phyloP scores from a whole-genome alignment of 2,888 invertebrate genomes.

The Chesias legatella region DNA sequence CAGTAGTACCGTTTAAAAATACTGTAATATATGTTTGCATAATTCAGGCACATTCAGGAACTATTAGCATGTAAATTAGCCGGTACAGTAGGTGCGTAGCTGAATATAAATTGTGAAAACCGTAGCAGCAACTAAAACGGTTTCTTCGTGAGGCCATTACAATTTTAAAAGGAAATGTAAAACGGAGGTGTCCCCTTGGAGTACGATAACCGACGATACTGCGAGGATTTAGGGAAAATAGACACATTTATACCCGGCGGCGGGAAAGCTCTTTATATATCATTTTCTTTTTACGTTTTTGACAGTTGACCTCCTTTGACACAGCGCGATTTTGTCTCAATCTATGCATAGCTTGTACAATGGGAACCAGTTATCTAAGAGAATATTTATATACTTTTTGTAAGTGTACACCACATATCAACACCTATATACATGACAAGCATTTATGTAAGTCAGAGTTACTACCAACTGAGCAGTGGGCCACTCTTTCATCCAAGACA shows the following conservation, averaged over 20 bases:
- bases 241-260: background rate
- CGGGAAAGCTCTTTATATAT: no score
- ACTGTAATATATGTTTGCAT: background rate
- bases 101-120: conserved; percentile 26
- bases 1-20: conserved; percentile 20
- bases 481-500: no score
- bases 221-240: conserved; percentile 4
- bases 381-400: no score
- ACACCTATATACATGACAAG: no score
- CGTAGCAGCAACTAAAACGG: conserved; percentile 30
- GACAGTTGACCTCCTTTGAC: no score
- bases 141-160: conserved; percentile 41
- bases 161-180: conserved; percentile 43
- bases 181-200: conserved; percentile 25
- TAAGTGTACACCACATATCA: no score
- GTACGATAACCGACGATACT: conserved; percentile 5
- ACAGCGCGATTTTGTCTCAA: no score
- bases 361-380: no score
- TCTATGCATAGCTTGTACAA: no score
- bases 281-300: no score
- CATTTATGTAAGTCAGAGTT: no score
- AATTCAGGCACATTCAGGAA: conserved; percentile 1
- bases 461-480: no score
- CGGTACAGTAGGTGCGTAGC: conserved; percentile 21
- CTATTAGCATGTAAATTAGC: conserved; percentile 20